These are phyloP conservation scores for Rhingia rostrata DNA, from an alignment of 2,888 invertebrate genomes.

Conservation along the genomic window DNA sequence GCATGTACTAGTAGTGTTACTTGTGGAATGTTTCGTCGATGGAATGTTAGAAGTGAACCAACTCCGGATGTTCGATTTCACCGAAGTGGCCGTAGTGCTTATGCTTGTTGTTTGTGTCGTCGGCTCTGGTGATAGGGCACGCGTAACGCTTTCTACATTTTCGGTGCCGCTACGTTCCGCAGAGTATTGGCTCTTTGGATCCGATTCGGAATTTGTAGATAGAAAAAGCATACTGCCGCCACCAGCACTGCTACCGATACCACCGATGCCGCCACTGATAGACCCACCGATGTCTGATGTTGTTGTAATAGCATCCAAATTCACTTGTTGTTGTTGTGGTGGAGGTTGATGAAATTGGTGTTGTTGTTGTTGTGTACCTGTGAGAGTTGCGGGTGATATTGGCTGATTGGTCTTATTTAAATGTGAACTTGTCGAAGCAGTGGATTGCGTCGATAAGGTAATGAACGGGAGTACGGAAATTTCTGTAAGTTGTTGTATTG, in stretches of 20 bases:
- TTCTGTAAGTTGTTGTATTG: conserved; percentile 77
- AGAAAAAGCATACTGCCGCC: conserved; percentile 63
- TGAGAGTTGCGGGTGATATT: conserved; percentile 73
- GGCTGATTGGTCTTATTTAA: conserved; percentile 80
- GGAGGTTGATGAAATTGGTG: conserved; percentile 55
- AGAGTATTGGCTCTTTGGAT: conserved; percentile 64
- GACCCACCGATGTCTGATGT: conserved; percentile 68
- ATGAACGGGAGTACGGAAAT: conserved; percentile 81
- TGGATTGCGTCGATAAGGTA: conserved; percentile 78
- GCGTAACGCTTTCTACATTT: conserved; percentile 54
- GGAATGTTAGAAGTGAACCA: conserved; percentile 79
- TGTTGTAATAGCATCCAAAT: conserved; percentile 64
- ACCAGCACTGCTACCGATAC: conserved; percentile 30
- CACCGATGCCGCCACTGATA: conserved; percentile 47
- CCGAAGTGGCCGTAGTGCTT: conserved; percentile 74
- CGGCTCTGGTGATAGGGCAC: conserved; percentile 75
- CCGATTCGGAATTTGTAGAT: conserved; percentile 60
- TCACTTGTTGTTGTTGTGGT: conserved; percentile 63
- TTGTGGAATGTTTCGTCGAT: conserved; percentile 72
- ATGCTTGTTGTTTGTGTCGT: conserved; percentile 58
- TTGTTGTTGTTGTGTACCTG: conserved; percentile 69
- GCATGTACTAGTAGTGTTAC: conserved; percentile 74
- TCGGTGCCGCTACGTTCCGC: conserved; percentile 51
- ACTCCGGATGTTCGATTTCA: conserved; percentile 79
- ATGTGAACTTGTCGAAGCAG: conserved; percentile 79